phyloP scores from a whole-genome alignment of 35 echinoderm and acorn worm species.

The Ophiothrix spiculata region DNA sequence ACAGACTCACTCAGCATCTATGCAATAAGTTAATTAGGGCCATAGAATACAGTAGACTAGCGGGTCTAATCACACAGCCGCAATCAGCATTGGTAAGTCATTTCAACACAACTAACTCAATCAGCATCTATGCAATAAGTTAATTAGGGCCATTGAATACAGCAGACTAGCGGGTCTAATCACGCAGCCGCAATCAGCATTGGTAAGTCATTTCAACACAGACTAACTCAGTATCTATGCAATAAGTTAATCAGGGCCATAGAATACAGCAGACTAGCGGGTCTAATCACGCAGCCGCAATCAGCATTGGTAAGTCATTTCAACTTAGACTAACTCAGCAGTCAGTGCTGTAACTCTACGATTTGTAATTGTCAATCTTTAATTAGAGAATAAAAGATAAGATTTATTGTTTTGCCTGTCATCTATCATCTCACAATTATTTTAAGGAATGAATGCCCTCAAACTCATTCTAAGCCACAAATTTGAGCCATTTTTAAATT shows the following conservation, averaged over 20 bases:
- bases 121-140: constrained; percentile 63
- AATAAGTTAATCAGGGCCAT: constrained; percentile 68
- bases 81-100: constrained; percentile 66
- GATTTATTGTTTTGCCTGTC: too few relatives aligned
- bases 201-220: constrained; percentile 77
- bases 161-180: constrained; percentile 53
- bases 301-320: constrained; percentile 86
- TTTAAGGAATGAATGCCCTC: too few relatives aligned
- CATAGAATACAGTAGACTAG: constrained; percentile 60
- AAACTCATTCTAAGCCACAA: too few relatives aligned
- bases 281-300: constrained; percentile 42
- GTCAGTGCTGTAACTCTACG: too few relatives aligned
- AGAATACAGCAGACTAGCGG: constrained; percentile 51
- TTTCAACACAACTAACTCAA: constrained; percentile 74
- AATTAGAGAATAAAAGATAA: too few relatives aligned
- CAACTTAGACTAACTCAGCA: too few relatives aligned
- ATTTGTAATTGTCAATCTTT: too few relatives aligned
- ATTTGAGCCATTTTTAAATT: too few relatives aligned
- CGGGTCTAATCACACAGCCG: constrained; percentile 41
- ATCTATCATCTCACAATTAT: too few relatives aligned
- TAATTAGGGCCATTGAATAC: constrained; percentile 69
- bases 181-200: constrained; percentile 36
- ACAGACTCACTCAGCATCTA: constrained; percentile 79
- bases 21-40: constrained; percentile 57
- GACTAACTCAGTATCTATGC: constrained; percentile 66